phyloP scores from a whole-genome alignment of 1,140 invertebrate species.

The Cotesia glomerata region DNA sequence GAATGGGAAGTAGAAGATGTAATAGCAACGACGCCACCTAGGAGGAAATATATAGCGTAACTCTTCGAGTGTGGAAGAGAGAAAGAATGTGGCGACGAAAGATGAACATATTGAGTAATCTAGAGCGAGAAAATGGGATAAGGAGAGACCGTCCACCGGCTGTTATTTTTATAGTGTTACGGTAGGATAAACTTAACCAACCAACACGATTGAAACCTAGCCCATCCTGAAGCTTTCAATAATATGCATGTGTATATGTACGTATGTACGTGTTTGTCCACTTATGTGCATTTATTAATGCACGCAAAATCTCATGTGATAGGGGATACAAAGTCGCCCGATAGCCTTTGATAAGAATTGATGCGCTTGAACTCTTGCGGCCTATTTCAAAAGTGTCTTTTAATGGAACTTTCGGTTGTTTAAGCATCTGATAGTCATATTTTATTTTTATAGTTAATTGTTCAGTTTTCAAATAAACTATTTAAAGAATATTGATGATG shows the following conservation, averaged over 20 bases:
- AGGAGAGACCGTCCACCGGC: conserved; percentile 28
- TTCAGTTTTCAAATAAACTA: not conserved
- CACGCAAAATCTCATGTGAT: conserved; percentile 59
- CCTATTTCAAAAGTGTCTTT: conserved; percentile 36
- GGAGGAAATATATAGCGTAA: too few species aligned
- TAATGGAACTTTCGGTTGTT: conserved; percentile 28
- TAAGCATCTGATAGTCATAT: conserved; percentile 12
- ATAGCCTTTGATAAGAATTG: conserved; percentile 40
- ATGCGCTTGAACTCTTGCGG: conserved; percentile 25
- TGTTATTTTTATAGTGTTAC: conserved; percentile 61
- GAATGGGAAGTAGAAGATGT: too few species aligned
- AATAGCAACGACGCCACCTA: too few species aligned
- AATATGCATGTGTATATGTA: conserved; percentile 1
- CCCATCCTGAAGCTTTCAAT: conserved; percentile 21
- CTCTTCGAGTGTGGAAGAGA: too few species aligned
- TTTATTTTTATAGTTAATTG: not conserved
- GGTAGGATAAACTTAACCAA: conserved; percentile 58
- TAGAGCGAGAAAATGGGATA: not conserved
- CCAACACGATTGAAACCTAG: conserved; percentile 39
- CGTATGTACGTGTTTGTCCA: conserved; percentile 31
- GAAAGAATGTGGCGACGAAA: too few species aligned
- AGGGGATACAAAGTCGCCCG: conserved; percentile 35
- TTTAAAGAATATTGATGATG: too few species aligned
- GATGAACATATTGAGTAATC: too few species aligned
- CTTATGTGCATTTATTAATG: conserved; percentile 54